A percentile compares a stretch with the other conserved stretches of the same genome.
These are phyloP conservation scores for Otus scops DNA, from an alignment of 2,797 vertebrate genomes.

Conservation along the genomic window DNA sequence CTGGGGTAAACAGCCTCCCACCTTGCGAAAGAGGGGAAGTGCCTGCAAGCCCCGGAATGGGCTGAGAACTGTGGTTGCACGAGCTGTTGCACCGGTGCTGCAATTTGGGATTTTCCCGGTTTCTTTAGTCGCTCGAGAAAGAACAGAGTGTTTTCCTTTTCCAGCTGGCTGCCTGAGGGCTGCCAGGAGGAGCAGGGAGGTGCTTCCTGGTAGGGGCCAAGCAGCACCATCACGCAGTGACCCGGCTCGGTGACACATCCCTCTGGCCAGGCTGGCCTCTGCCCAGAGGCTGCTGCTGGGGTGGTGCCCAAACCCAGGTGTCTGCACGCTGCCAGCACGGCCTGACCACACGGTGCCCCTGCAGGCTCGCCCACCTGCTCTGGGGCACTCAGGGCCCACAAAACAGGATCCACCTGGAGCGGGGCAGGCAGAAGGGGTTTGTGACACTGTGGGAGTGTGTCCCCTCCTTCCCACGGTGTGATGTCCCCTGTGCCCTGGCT, in stretches of 20 bases:
- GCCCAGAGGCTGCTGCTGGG: accelerated
- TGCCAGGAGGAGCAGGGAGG: not conserved
- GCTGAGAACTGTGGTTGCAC: not conserved
- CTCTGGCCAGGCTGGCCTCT: not conserved
- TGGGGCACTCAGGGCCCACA: accelerated
- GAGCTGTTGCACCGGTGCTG: not conserved
- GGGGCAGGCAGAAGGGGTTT: not conserved
- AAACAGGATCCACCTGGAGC: accelerated
- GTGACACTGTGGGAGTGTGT: not conserved
- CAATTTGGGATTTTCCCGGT: not conserved
- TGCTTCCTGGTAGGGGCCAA: not conserved
- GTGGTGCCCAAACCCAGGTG: accelerated
- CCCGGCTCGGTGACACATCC: not conserved
- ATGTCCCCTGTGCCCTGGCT: not conserved
- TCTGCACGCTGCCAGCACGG: accelerated
- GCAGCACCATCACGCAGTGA: not conserved
- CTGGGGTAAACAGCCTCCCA: not conserved
- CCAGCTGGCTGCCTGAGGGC: not conserved
- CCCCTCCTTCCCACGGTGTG: not conserved
- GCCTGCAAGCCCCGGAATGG: not conserved
- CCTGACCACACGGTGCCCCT: accelerated
- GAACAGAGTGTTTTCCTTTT: not conserved
- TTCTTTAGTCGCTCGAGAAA: not conserved
- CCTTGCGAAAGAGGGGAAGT: not conserved
- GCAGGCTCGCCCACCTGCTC: accelerated